These are phyloP conservation scores for Chrysolina americana DNA, from an alignment of 2,888 invertebrate genomes.

Conservation along the genomic window DNA sequence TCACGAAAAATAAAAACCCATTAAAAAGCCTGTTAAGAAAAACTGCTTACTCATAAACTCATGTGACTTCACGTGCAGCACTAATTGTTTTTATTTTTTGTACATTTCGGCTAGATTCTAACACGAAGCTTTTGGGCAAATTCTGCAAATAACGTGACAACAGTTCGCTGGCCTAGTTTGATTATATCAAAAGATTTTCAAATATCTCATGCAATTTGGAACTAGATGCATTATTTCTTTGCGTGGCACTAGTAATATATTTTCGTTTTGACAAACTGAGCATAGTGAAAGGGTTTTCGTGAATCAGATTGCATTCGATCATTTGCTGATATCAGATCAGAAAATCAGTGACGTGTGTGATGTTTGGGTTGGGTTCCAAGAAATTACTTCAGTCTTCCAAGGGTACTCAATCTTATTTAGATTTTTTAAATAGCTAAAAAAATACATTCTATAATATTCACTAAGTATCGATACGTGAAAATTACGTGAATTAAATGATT, in stretches of 20 bases:
- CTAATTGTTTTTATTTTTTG: slow-evolving; percentile 3
- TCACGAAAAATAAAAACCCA: neutral
- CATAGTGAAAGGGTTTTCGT: neutral
- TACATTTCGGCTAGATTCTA: neutral
- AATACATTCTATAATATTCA: too few species aligned
- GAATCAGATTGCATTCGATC: too few species aligned
- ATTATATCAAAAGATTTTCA: neutral
- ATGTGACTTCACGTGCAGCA: neutral
- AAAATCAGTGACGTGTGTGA: too few species aligned
- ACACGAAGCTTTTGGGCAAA: neutral
- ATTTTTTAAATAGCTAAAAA: too few species aligned
- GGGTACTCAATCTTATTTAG: too few species aligned
- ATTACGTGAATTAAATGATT: too few species aligned
- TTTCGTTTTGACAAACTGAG: neutral
- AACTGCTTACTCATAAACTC: neutral
- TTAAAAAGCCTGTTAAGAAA: neutral
- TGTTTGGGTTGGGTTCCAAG: too few species aligned
- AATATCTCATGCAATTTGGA: neutral
- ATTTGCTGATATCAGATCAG: too few species aligned
- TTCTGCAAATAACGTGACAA: neutral
- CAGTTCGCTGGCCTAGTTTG: neutral
- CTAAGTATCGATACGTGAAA: too few species aligned
- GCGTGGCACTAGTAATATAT: slow-evolving; percentile 2
- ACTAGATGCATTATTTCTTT: slow-evolving; percentile 18
- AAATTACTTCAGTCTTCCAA: too few species aligned